Evolutionary conservation across 2,888 invertebrate genomes (phyloP).

Genomic region (Plebejus argus): DNA sequence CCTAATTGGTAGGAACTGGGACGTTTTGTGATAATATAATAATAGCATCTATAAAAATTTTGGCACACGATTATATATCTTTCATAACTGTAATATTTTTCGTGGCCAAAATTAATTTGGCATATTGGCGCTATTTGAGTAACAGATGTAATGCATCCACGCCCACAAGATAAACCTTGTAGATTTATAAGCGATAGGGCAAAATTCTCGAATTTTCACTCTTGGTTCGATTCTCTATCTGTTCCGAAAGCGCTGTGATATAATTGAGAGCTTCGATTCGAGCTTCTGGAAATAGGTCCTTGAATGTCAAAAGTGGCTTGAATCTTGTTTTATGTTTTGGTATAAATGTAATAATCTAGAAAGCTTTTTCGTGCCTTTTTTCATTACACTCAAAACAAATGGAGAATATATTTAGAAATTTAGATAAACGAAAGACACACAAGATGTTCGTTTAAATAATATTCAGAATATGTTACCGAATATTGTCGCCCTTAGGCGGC

Average conservation of each 20-base stretch:
- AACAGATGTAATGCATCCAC: too few species aligned
- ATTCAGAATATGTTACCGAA: slow-evolving; percentile 37
- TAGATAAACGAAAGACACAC: slow-evolving; percentile 24
- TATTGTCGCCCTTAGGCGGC: slow-evolving; percentile 29
- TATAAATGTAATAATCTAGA: neutral
- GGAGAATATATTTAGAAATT: slow-evolving; percentile 6
- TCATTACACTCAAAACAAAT: neutral
- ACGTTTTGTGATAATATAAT: neutral
- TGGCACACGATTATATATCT: neutral
- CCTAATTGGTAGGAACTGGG: neutral
- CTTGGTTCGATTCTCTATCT: too few species aligned
- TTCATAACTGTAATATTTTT: too few species aligned
- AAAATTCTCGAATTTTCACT: too few species aligned
- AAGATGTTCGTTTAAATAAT: slow-evolving; percentile 37
- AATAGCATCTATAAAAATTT: too few species aligned
- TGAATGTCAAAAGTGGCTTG: neutral
- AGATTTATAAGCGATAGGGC: too few species aligned
- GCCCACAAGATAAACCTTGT: too few species aligned
- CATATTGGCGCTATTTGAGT: too few species aligned
- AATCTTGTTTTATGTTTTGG: neutral
- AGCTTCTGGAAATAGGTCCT: neutral
- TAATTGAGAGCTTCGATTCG: too few species aligned
- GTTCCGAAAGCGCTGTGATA: too few species aligned
- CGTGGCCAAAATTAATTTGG: too few species aligned
- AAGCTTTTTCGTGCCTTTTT: neutral